phyloP scores from a whole-genome alignment of 2,113 vertebrate species.

The Hyaena hyaena region DNA sequence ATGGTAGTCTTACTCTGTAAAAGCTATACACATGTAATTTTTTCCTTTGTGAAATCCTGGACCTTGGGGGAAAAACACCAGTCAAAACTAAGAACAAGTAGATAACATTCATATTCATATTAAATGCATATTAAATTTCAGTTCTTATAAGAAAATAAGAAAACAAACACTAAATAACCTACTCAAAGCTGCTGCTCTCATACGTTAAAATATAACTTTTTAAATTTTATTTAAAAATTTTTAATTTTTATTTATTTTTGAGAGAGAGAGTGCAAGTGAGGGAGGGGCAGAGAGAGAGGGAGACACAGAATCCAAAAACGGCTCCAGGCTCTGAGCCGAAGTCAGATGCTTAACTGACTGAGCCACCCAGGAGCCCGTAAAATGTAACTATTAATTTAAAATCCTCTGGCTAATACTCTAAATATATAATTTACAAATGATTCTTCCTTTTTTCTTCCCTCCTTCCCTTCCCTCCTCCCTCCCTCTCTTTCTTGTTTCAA shows the following conservation, averaged over 20 bases:
- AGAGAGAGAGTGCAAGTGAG: too few species aligned
- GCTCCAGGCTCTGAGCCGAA: too few species aligned
- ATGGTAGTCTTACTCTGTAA: constrained; percentile 10
- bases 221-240: too few species aligned
- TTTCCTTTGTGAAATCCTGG: constrained; percentile 35
- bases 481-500: neutral
- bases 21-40: neutral
- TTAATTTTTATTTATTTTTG: too few species aligned
- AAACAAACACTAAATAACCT: neutral
- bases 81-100: neutral
- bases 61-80: neutral
- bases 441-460: too few species aligned
- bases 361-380: neutral
- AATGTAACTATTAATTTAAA: constrained; percentile 48
- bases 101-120: neutral
- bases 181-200: constrained; percentile 32
- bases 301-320: too few species aligned
- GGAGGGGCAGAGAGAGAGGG: too few species aligned
- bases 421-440: neutral
- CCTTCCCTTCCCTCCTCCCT: too few species aligned
- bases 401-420: neutral
- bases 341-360: too few species aligned
- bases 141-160: neutral
- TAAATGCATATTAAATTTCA: constrained; percentile 12
- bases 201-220: neutral